These are phyloP conservation scores for Periophthalmus modestus DNA, from an alignment of 2,113 vertebrate species.

Conservation along the genomic window DNA sequence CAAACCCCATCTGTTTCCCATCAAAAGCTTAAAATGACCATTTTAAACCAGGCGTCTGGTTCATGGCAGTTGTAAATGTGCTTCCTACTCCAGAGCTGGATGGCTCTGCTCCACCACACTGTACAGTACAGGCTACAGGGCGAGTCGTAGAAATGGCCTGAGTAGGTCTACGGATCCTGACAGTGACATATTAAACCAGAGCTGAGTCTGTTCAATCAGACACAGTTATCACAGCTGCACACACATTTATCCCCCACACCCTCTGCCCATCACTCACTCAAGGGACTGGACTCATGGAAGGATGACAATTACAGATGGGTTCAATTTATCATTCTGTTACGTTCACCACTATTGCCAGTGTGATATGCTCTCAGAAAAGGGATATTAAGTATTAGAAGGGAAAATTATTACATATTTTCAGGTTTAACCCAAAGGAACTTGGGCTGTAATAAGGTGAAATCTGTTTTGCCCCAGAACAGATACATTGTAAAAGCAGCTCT, in stretches of 20 bases:
- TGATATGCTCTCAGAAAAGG: no score
- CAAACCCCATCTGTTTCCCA: neutral
- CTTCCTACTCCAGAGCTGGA: constrained; percentile 30
- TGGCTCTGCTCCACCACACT: constrained; percentile 10
- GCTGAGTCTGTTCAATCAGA: constrained; percentile 42
- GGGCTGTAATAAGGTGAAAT: no score
- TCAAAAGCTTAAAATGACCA: neutral
- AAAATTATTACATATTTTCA: no score
- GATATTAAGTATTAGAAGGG: no score
- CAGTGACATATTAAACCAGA: constrained; percentile 40
- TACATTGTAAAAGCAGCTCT: no score
- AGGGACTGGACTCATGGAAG: neutral
- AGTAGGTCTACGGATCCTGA: constrained; percentile 22
- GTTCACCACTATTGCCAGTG: no score
- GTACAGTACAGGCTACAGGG: constrained; percentile 1
- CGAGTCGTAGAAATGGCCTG: constrained; percentile 14
- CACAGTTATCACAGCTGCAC: constrained; percentile 22
- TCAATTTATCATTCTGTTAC: neutral
- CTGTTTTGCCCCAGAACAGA: no score
- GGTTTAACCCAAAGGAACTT: no score
- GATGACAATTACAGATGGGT: neutral
- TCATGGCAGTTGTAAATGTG: constrained; percentile 6
- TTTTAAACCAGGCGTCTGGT: neutral
- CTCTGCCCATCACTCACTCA: neutral
- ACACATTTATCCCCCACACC: constrained; percentile 25